Percentiles rank a stretch among this genome's conserved stretches.
Conservation (phyloP, 92 coral and sea anemone species). For the Epizoanthus stellaris region DNA sequence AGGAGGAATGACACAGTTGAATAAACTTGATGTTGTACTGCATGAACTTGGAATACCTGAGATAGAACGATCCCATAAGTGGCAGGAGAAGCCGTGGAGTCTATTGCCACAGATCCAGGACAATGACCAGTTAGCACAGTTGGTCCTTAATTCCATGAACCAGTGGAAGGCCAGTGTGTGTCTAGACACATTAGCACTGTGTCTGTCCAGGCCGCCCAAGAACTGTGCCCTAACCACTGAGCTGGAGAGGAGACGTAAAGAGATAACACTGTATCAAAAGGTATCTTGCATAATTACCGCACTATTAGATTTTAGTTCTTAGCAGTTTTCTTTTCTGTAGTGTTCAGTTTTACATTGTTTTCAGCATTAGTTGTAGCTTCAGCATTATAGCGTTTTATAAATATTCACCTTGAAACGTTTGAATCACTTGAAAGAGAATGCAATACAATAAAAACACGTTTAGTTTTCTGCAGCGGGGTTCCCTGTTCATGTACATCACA, state of each 20-base stretch:
- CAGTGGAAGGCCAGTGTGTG: slow-evolving; percentile 83
- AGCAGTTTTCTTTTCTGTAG: no score
- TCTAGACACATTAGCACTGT: slow-evolving; percentile 73
- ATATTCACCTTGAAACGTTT: no score
- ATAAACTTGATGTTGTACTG: slow-evolving; percentile 51
- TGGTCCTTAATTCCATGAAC: slow-evolving; percentile 77
- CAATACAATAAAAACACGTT: no score
- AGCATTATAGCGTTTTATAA: no score
- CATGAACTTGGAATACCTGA: slow-evolving; percentile 70
- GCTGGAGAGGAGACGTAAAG: slow-evolving; percentile 74
- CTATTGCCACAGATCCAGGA: slow-evolving; percentile 77
- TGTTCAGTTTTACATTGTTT: no score
- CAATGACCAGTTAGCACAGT: slow-evolving; percentile 70
- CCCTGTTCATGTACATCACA: no score
- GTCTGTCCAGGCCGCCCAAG: slow-evolving; percentile 78
- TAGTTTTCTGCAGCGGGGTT: no score
- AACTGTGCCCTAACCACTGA: slow-evolving; percentile 67
- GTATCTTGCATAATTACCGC: slow-evolving; percentile 14
- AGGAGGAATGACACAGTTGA: slow-evolving; percentile 69
- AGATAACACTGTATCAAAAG: slow-evolving; percentile 75
- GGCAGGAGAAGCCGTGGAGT: slow-evolving; percentile 84
- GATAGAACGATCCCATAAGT: slow-evolving; percentile 69
- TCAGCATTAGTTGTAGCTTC: no score
- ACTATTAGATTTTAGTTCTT: no score
- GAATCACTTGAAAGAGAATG: no score